Percentiles rank a stretch among this genome's conserved stretches.
These are phyloP conservation scores for Pomatostomus ruficeps DNA, from an alignment of 2,113 vertebrate genomes.

Conservation along the genomic window DNA sequence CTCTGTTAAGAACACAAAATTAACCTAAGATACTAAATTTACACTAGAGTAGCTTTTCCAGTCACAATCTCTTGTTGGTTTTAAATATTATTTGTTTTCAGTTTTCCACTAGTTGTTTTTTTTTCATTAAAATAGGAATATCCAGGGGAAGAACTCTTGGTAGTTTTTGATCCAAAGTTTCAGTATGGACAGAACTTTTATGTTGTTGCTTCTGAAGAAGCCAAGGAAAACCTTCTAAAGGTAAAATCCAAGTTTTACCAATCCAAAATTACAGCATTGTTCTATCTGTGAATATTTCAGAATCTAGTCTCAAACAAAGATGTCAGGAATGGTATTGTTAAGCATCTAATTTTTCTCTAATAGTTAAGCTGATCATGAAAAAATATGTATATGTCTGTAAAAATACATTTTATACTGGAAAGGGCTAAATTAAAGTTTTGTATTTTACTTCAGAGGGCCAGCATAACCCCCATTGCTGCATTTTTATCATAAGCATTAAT, in stretches of 20 bases:
- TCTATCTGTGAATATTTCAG: neutral
- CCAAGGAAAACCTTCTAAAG: slow-evolving; percentile 77
- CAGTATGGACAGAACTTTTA: slow-evolving; percentile 88
- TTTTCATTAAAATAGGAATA: slow-evolving; percentile 78
- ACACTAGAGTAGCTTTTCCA: neutral
- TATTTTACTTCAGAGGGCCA: neutral
- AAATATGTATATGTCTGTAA: neutral
- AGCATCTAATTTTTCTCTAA: neutral
- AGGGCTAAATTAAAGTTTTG: neutral
- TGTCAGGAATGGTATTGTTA: neutral
- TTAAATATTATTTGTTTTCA: neutral
- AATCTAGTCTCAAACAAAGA: neutral
- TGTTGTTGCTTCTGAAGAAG: slow-evolving; percentile 82
- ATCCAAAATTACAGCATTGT: neutral
- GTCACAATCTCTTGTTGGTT: neutral
- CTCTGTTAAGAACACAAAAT: neutral
- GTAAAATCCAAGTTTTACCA: slow-evolving; percentile 62
- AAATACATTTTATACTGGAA: neutral
- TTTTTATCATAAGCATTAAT: neutral
- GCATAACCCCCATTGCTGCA: neutral
- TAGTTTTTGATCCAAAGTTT: slow-evolving; percentile 85
- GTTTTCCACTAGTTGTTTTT: neutral
- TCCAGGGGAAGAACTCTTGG: slow-evolving; percentile 84
- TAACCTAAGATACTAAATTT: neutral
- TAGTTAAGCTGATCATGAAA: neutral